Base-by-base conservation (phyloP, 2,113 vertebrate genomes). In the Takifugu bimaculatus region DNA sequence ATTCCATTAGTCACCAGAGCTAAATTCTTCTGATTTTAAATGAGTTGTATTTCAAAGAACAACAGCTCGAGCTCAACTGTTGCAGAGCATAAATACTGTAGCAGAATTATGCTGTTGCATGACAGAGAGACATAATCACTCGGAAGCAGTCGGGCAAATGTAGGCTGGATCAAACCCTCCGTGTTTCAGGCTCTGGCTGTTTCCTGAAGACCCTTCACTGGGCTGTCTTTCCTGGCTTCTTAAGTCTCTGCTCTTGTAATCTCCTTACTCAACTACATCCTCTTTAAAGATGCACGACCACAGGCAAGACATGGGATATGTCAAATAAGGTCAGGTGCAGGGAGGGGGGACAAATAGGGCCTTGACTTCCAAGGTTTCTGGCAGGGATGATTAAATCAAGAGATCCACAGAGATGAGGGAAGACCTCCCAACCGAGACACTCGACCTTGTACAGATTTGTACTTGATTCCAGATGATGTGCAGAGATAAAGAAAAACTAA, bases 221-320 rank as follows among this genome's bases (percentile, higher is more conserved):
- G 35, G 35, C 70, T 83, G 72, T 75, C 57, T 74, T 50, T 82
- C 83, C 45, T 85, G 74, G 79, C 63, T 32, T 67, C 81, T 80
- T 58, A 73, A 76, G 71, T 59, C 77, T 73, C 60, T 82, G 90
- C 87, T 81, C 78, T 86, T 91, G 88, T 92, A 93, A 93, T 93
- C 88, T 91, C 78, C 84, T 91, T 85, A 87, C 78, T 87, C 84
- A 85, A 80, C 89, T 91, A 82, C 88, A 92, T 88, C 83, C 88
- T 93, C 88, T 93, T 94, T 92, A 91, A 93, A 93, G 89, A 94
- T 86, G 88, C 90, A 92, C 83, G 76, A 78, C 68, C 77, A 63
- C 63, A 69, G 67, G 82, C 79, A 78, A 77, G 78, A 75, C 57
- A 77, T 49, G 62, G 62, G 62, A 56, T 59, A 74, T 57, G 78